phyloP scores from a whole-genome alignment of 1,140 invertebrate genomes.

The Lamellibrachia luymesi region DNA sequence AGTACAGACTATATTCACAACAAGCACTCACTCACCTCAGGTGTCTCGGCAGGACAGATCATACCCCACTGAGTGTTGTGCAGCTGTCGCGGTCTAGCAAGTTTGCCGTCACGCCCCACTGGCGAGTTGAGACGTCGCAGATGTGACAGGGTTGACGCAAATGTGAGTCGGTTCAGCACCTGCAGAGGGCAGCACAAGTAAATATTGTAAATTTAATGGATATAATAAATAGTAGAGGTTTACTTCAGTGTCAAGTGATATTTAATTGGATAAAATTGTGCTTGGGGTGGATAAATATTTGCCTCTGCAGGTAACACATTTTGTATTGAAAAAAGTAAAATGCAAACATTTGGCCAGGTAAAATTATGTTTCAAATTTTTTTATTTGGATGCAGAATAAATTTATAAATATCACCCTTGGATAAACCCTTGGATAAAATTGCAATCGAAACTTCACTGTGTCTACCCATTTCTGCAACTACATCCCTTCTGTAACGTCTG shows the following conservation, averaged over 20 bases:
- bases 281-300: background rate
- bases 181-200: conserved; percentile 9
- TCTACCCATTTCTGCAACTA: too few relatives aligned
- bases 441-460: too few relatives aligned
- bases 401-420: too few relatives aligned
- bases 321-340: background rate
- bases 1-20: too few relatives aligned
- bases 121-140: conserved; percentile 95
- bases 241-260: background rate
- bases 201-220: background rate
- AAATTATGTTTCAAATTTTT: background rate
- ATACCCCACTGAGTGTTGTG: conserved; percentile 99
- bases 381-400: too few relatives aligned
- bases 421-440: too few relatives aligned
- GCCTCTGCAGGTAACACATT: too few relatives aligned
- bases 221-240: too few relatives aligned
- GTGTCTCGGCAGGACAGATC: conserved; percentile 98
- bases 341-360: background rate
- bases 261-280: background rate
- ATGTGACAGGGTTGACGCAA: conserved; percentile 97
- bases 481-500: too few relatives aligned
- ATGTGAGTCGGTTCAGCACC: conserved; percentile 92
- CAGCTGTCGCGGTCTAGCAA: conserved; percentile 95
- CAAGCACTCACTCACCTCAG: conserved; percentile 68
- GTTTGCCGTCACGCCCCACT: conserved; percentile 96